Evolutionary conservation across 2,888 invertebrate species (phyloP), one percentile per base, ranked within the genome.

Genomic region (Priapulus caudatus): DNA sequence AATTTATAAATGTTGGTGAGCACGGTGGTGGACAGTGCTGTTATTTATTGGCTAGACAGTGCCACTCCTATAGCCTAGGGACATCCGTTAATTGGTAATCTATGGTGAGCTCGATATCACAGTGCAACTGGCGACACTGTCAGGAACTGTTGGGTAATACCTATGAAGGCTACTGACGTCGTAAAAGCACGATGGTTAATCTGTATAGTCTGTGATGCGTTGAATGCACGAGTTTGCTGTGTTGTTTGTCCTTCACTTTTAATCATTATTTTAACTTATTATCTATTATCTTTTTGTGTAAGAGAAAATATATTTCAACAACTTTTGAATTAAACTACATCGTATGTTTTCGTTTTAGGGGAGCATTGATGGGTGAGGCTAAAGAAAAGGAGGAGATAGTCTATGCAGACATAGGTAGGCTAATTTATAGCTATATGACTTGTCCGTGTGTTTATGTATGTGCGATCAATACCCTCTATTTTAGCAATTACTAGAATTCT

Each of bases 371-470:
- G 2, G 76, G 76, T 0, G 77, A 79, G 63, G 79, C 89, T 21
- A 82, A 81, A 23, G 80, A 81, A 58, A 74, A 75, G 2, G 84
- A 87, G 61, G 81, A 79, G 50, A 79, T 84, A 51, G 66, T 92
- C 10, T 75, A 82, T 53, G 80, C 78, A 49, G 84, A 88, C 65
- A 78, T 93, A 58, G 85, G 87, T 85, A 75, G 74, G 71, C 56
- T 4, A 53, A 21, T 22, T 49, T 15, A 10, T 50, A 16, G 10
- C 10, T 33, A n/a, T n/a, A 33, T 33, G n/a, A 33, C 33, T 33
- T 33, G 33, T 33, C n/a, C n/a, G n/a, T 33, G 33, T 33, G 33
- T 10, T 33, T 33, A 10, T 10, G 33, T 33, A 33, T 10, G n/a
- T n/a, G n/a, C n/a, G n/a, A n/a, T n/a, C n/a, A n/a, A n/a, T n/a